A percentile compares a stretch with the other conserved stretches of the same genome.
These are phyloP conservation scores for Automeris io DNA, from an alignment of 2,888 invertebrate genomes.

Conservation along the genomic window DNA sequence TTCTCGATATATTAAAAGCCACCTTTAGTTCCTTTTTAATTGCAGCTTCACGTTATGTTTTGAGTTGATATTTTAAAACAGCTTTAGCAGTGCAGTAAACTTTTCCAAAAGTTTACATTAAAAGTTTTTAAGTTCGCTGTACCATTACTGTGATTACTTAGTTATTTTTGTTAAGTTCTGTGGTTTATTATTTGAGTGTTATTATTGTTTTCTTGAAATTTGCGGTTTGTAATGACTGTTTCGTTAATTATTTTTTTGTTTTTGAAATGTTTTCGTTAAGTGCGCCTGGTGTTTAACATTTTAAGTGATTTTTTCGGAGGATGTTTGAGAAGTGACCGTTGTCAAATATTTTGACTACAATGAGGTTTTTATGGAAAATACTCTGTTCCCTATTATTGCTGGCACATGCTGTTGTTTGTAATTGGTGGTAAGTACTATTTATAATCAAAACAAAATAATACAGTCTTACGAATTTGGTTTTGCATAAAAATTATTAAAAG, in stretches of 20 bases:
- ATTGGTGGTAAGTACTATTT: slow-evolving; percentile 62
- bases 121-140: slow-evolving; percentile 27
- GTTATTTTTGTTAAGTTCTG: slow-evolving; percentile 40
- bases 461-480: too few relatives aligned
- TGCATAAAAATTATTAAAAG: too few relatives aligned
- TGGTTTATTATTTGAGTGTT: slow-evolving; percentile 37
- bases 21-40: slow-evolving; percentile 20
- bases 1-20: slow-evolving; percentile 31
- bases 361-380: slow-evolving; percentile 66
- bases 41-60: slow-evolving; percentile 26
- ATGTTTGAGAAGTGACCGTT: slow-evolving; percentile 37
- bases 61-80: slow-evolving; percentile 35
- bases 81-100: slow-evolving; percentile 30
- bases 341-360: slow-evolving; percentile 39
- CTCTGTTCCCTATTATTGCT: slow-evolving; percentile 50
- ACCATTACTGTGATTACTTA: slow-evolving; percentile 49
- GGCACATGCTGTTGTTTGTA: slow-evolving; percentile 53
- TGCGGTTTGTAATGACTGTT: slow-evolving; percentile 29
- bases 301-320: slow-evolving; percentile 30
- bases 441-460: not conserved
- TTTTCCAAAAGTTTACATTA: slow-evolving; percentile 49
- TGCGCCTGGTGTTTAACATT: slow-evolving; percentile 30
- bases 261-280: slow-evolving; percentile 41
- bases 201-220: slow-evolving; percentile 42
- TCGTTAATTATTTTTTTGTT: slow-evolving; percentile 27